Base-by-base conservation (phyloP, 2,797 vertebrate genomes). In the Sebastes cheni region DNA sequence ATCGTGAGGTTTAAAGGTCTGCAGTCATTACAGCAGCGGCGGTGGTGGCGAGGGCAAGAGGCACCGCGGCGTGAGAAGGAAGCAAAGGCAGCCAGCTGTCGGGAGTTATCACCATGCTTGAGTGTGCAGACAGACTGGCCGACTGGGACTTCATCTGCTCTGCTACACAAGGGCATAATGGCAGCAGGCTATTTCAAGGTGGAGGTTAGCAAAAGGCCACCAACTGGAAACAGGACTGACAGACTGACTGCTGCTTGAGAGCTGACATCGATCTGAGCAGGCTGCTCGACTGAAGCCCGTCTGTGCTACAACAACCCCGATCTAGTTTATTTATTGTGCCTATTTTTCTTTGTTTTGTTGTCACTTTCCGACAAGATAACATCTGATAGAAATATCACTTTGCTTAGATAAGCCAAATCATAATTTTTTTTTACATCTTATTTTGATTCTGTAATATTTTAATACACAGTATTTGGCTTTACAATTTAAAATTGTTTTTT, bases 71-170 rank as follows among this genome's bases (percentile, higher is more conserved):
- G 59, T 39, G 74, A 79, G 42, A 27, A 36, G 62, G 59, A 89
- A 80, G 83, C 67, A 11, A 76, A 76, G 66, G 75, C 83, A 80
- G 78, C 88, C 86, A 86, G 91, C 92, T 92, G 91, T 92, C 90
- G 65, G 81, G 83, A 92, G 80, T 89, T 85, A 89, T 94, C 90
- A 89, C 85, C 79, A 82, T 71, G 89, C 85, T 85, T 56, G 66
- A 86, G 72, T 82, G 89, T 91, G 83, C 86, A 90, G 85, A 74
- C 82, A 72, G 81, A 88, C 77, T 30, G 83, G 77, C 73, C 84
- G 68, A 75, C 91, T 86, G 90, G 84, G 85, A 85, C 85, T 88
- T 85, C 80, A 87, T 92, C 89, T 87, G 87, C 83, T 86, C 81
- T 30, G 78, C 86, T 83, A 70, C 89, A 79, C 84, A 27, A 78